Base-by-base conservation (phyloP, 1,140 invertebrate species). In the Oreohelix idahoensis region DNA sequence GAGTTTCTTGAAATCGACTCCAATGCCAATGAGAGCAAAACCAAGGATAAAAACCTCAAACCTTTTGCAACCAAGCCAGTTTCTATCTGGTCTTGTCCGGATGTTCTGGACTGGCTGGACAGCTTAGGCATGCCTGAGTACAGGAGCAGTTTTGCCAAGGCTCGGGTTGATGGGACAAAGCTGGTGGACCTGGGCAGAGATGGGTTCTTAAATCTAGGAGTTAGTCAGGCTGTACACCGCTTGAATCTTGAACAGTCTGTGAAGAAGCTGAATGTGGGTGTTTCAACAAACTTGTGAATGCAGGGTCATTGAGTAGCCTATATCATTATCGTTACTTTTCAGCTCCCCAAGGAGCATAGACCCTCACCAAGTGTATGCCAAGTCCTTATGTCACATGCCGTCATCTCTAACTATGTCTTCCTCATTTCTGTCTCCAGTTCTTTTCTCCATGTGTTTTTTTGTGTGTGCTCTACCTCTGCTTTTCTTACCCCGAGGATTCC, bases 81-180 rank as follows among this genome's bases (percentile, higher is more conserved):
- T 8, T 84, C 87, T 15, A 71, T 71, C 29, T 93, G 92, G 92
- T 87, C 88, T 13, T 90, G 88, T 84, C 84, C 86, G 0, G 91
- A 93, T 87, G 92, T 93, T n/a, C 73, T 89, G 38, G 89, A 90
- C 83, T 92, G 91, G 91, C 81, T 93, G 58, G 91, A 92, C 38
- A 90, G 88, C 84, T 85, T 92, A 38, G 87, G 88, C 39, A 84
- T 92, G 87, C 73, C 86, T 36, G 89, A 92, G 84, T 92, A 92
- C 83, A 91, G 89, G 80, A 53, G 77, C 15, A 89, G 85, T 63
- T 93, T 93, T 88, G 88, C 88, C 53, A 84, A 87, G 79, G 88
- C 91, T 82, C 85, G 84, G 75, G 89, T 93, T 75, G 89, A 92
- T 82, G 92, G 92, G 15, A 86, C 90, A 73, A 89, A 89, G 38